Conservation (phyloP, 2,888 invertebrate genomes). For the Aphodius granarius region DNA sequence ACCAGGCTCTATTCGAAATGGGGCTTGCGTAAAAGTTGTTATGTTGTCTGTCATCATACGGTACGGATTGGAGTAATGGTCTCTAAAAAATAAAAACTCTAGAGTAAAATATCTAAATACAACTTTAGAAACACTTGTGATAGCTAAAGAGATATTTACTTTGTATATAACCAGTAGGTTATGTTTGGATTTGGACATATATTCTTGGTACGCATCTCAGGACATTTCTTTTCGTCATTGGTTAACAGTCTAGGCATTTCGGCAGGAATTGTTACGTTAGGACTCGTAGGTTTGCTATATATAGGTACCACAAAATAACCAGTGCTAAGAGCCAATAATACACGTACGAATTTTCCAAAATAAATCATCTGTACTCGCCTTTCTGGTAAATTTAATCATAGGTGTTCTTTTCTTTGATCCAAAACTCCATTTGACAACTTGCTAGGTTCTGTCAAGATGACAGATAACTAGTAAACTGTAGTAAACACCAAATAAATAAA, state of each 20-base stretch:
- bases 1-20: not conserved
- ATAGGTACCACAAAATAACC: not conserved
- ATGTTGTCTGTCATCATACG: not conserved
- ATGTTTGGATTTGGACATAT: not conserved
- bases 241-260: not conserved
- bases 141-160: no score
- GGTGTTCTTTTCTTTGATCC: not conserved
- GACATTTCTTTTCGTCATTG: not conserved
- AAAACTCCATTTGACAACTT: not conserved
- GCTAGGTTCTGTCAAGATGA: not conserved
- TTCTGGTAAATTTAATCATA: not conserved
- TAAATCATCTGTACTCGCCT: not conserved
- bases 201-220: not conserved
- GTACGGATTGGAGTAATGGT: not conserved
- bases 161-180: not conserved
- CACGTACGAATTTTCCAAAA: not conserved
- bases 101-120: no score
- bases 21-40: not conserved
- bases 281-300: not conserved
- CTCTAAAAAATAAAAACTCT: no score
- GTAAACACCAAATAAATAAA: not conserved
- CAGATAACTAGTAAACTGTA: not conserved
- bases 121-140: no score
- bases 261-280: not conserved
- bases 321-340: not conserved